Base-by-base conservation (phyloP, 2,797 vertebrate genomes). In the Crocodylus rhombifer region DNA sequence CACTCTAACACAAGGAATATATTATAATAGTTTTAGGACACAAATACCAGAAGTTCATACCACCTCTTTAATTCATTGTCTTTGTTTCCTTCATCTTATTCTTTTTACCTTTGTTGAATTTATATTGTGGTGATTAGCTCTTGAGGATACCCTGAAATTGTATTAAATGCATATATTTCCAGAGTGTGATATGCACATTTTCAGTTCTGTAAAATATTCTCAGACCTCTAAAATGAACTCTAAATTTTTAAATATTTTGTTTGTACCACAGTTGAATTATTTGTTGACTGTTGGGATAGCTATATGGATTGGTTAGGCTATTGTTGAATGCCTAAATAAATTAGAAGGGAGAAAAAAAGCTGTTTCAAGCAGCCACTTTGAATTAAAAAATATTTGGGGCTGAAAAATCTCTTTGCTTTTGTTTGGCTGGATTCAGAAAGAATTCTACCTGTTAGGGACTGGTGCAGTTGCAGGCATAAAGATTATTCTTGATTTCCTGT, bases 321-420 rank as follows among this genome's bases (percentile, higher is more conserved):
- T 51, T 51, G 42, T 51, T 51, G 25, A 42, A 26, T 81, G 57
- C 57, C 71, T 84, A 91, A 92, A 71, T 92, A 33, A 60, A 84
- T 16, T 57, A 15, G 58, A 74, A 51, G 42, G 42, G 67, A 90
- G 51, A 36, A 87, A 85, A 91, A 83, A 28, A 83, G 92, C 87
- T 91, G 60, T 88, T 93, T 42, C n/a, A 17, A 83, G 82, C 94
- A 92, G 65, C 75, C 92, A 95, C 93, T 92, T 95, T 94, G 86
- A 73, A 91, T 84, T 92, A 67, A 86, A 88, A 71, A 95, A n/a
- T 9, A 56, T 73, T 87, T 92, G 86, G 65, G 87, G 76, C 76
- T 83, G 84, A 93, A 51, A 95, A 87, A 73, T n/a, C 90, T 82
- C 94, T 92, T 90, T 60, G 82, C 87, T 95, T 42, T 51, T 25